Base-by-base conservation (phyloP, 2,113 vertebrate species). In the Cercocebus atys region DNA sequence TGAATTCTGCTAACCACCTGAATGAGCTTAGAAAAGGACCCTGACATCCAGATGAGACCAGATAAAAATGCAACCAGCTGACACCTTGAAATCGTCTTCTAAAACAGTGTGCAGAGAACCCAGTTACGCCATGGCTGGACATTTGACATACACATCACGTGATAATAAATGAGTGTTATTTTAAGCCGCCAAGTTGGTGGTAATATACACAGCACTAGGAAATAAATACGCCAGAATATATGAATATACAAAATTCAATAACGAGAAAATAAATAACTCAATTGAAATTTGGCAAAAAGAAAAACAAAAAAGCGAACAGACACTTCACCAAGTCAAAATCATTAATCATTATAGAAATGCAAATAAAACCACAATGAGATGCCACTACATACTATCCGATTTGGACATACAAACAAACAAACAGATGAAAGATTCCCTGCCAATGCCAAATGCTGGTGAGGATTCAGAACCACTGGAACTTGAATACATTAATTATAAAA, bases 261-360 rank as follows among this genome's bases (percentile, higher is more conserved):
- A 50, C 32, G 84, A 32, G 52, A 92, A 93, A 90, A 95, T 66
- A 88, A 92, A 80, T 86, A 70, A 50, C 16, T 45, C 55, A 79
- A 57, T 72, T 64, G 52, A 94, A 83, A 55, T 30, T 72, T 90
- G 70, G 4, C 45, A 90, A 92, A 92, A 82, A 64, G 23, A 61
- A 32, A 82, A 61, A 59, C 40, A 61, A 64, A 57, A 73, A 20
- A 57, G 81, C 17, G 35, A 94, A 40, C 25, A 87, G 76, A 76
- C 38, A 50, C 20, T 93, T 66, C 20, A 72, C 18, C 25, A 59
- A 76, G 12, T 76, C 43, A 72, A 86, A 88, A 73, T 86, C 32
- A 94, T 80, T 73, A 90, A 68, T 70, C 10, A 94, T 88, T 75
- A 80, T 40, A n/a, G 40, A 89, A 94, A 64, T 61, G 25, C 12